Percentiles rank a stretch among this genome's conserved stretches.
phyloP scores from a whole-genome alignment of 2,113 vertebrate species.

The Haplochromis burtoni region DNA sequence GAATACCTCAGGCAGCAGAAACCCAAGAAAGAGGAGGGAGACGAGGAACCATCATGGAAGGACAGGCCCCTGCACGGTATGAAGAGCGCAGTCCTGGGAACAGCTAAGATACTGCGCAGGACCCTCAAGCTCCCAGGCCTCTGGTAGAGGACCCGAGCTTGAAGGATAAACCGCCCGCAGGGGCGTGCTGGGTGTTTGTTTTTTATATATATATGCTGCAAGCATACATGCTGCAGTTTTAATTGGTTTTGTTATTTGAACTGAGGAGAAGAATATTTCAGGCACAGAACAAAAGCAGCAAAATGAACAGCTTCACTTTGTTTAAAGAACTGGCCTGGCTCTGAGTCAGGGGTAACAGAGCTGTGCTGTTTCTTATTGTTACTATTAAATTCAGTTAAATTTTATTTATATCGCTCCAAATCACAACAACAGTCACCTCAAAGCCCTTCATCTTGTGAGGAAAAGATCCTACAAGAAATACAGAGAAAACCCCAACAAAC shows the following conservation, averaged over 20 bases:
- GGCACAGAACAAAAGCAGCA: not conserved
- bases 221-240: rapidly evolving
- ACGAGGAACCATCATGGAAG: too few relatives aligned
- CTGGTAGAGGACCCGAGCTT: too few relatives aligned
- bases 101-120: too few relatives aligned
- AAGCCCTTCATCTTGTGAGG: not conserved
- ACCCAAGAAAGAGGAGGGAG: too few relatives aligned
- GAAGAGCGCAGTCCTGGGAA: too few relatives aligned
- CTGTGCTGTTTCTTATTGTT: not conserved
- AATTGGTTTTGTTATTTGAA: not conserved
- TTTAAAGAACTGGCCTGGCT: not conserved
- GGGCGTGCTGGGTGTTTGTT: too few relatives aligned
- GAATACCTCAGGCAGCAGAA: too few relatives aligned
- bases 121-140: too few relatives aligned
- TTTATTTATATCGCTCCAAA: not conserved
- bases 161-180: too few relatives aligned
- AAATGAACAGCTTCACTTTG: not conserved
- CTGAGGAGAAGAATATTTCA: not conserved
- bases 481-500: not conserved
- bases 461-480: not conserved
- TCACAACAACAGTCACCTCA: not conserved
- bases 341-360: not conserved
- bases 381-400: not conserved
- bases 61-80: too few relatives aligned
- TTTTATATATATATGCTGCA: rapidly evolving